Conservation (phyloP, 2,888 invertebrate species). For the Mythimna loreyi region DNA sequence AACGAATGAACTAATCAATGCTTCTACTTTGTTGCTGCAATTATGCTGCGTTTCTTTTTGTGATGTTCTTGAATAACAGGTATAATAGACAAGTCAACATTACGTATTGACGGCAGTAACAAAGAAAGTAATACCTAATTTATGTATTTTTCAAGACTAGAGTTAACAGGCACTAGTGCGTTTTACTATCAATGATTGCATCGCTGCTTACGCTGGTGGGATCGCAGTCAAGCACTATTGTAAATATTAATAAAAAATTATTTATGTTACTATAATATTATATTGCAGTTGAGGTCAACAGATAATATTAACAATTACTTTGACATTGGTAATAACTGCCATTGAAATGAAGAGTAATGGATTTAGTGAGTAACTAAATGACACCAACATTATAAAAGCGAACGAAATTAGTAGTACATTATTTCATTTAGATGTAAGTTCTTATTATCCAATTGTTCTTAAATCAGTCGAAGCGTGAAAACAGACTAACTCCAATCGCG, state of each 20-base stretch:
- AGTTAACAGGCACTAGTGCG: too few species aligned
- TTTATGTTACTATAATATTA: neutral
- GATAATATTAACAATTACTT: slow-evolving; percentile 31
- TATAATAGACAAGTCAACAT: neutral
- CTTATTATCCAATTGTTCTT: slow-evolving; percentile 28
- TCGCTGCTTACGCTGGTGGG: too few species aligned
- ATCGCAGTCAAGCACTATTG: too few species aligned
- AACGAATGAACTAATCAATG: too few species aligned
- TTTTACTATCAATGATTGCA: too few species aligned
- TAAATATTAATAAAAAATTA: too few species aligned
- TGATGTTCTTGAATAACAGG: neutral
- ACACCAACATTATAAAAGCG: neutral
- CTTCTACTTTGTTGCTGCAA: too few species aligned
- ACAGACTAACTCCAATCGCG: neutral
- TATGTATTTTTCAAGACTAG: neutral
- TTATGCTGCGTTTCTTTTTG: neutral
- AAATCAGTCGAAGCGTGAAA: slow-evolving; percentile 35
- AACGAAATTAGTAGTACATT: neutral
- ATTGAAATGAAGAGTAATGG: slow-evolving; percentile 10
- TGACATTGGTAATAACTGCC: neutral
- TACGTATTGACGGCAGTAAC: neutral
- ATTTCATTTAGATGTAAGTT: slow-evolving; percentile 13
- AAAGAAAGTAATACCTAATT: slow-evolving; percentile 12
- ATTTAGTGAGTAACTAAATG: slow-evolving; percentile 5
- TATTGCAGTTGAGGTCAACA: slow-evolving; percentile 12